These are phyloP conservation scores for Heterotilapia buettikoferi DNA, from an alignment of 2,113 vertebrate genomes.

Conservation along the genomic window DNA sequence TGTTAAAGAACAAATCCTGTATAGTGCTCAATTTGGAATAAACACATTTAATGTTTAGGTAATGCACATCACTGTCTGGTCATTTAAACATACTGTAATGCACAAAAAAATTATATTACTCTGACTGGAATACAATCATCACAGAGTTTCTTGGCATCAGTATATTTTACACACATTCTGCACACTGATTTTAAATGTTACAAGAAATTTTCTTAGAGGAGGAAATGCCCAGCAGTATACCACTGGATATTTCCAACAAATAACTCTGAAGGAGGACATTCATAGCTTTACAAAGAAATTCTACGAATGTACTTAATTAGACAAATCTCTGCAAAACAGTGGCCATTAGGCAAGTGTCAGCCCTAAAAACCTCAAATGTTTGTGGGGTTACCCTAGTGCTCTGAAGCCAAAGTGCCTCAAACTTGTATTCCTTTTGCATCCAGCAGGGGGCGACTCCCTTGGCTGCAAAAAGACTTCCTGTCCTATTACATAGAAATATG, in stretches of 20 bases:
- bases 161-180: slow-evolving; percentile 26
- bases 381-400: background rate
- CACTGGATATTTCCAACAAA: background rate
- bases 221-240: slow-evolving; percentile 8
- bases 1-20: slow-evolving; percentile 23
- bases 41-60: slow-evolving; percentile 21
- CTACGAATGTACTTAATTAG: background rate
- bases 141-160: background rate
- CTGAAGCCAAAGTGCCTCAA: background rate
- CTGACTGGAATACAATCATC: slow-evolving; percentile 20
- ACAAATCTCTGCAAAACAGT: background rate
- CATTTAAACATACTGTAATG: background rate
- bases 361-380: background rate
- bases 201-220: background rate
- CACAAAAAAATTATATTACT: slow-evolving; percentile 10
- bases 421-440: background rate
- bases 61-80: slow-evolving; percentile 3
- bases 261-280: slow-evolving; percentile 23
- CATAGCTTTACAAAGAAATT: slow-evolving; percentile 27
- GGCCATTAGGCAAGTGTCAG: background rate
- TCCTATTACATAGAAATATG: background rate
- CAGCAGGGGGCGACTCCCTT: background rate
- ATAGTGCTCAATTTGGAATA: slow-evolving; percentile 33
- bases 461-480: background rate
- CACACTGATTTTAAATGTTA: background rate